Evolutionary conservation across 2,113 vertebrate genomes (phyloP).

Genomic region (Syrrhaptes paradoxus): DNA sequence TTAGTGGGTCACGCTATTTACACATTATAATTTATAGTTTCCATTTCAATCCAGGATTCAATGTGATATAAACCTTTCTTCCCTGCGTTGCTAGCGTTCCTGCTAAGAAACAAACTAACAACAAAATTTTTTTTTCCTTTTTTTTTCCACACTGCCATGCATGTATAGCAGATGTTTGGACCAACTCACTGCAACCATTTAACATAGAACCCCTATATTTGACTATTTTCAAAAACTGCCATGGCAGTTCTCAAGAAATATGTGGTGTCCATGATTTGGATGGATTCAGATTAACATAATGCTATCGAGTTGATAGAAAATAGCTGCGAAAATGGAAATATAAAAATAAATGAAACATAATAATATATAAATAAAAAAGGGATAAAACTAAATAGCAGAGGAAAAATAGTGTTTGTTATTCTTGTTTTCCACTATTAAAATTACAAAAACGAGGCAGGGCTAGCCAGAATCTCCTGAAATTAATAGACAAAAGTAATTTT

Average conservation of each 20-base stretch:
- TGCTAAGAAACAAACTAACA: background rate
- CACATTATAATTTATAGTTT: background rate
- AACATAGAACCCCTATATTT: background rate
- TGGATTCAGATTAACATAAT: background rate
- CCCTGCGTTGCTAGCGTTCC: background rate
- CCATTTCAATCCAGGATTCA: background rate
- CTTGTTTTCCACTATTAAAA: background rate
- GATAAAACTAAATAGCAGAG: background rate
- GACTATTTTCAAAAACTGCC: background rate
- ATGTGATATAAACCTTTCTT: background rate
- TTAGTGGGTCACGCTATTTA: background rate
- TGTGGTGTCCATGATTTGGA: background rate
- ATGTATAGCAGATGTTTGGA: background rate
- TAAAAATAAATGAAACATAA: background rate
- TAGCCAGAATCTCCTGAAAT: background rate
- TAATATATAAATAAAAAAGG: background rate
- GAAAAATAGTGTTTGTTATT: background rate
- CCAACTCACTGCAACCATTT: background rate
- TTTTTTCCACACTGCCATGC: background rate
- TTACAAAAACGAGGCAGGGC: background rate
- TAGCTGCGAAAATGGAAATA: background rate
- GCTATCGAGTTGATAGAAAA: background rate
- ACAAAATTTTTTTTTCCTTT: background rate
- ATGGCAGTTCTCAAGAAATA: background rate
- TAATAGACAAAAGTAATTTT: background rate